Conservation (phyloP, 2,797 vertebrate species). For the Hipposideros larvatus region DNA sequence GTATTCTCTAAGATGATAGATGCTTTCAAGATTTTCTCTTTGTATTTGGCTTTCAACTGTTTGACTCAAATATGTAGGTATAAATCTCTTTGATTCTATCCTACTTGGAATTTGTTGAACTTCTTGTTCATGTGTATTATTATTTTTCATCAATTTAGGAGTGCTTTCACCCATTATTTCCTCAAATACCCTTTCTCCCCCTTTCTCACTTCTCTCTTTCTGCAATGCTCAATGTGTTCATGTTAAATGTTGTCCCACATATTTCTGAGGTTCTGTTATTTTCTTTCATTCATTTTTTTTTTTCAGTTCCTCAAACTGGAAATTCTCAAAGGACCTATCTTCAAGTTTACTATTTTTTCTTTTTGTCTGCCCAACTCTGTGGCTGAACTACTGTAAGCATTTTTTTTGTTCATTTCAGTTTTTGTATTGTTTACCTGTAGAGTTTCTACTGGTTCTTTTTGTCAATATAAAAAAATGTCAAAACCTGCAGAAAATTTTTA, state of each 20-base stretch:
- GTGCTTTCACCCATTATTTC: background rate
- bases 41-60: background rate
- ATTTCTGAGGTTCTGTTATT: background rate
- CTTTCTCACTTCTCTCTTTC: background rate
- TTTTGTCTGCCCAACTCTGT: background rate
- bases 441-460: background rate
- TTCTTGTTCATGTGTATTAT: background rate
- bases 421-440: background rate
- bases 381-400: background rate
- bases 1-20: background rate
- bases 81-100: background rate
- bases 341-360: background rate
- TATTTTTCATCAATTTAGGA: background rate
- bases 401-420: background rate
- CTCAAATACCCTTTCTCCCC: background rate
- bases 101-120: background rate
- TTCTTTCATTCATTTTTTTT: background rate
- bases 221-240: background rate
- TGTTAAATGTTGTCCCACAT: background rate
- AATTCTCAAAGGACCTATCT: background rate
- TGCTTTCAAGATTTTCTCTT: background rate
- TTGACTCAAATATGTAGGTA: background rate
- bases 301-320: background rate
- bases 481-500: no score
- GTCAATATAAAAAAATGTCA: no score